A percentile compares a stretch with the other conserved stretches of the same genome.
Evolutionary conservation across 2,797 vertebrate genomes (phyloP).

Genomic region (Brachymystax lenok): DNA sequence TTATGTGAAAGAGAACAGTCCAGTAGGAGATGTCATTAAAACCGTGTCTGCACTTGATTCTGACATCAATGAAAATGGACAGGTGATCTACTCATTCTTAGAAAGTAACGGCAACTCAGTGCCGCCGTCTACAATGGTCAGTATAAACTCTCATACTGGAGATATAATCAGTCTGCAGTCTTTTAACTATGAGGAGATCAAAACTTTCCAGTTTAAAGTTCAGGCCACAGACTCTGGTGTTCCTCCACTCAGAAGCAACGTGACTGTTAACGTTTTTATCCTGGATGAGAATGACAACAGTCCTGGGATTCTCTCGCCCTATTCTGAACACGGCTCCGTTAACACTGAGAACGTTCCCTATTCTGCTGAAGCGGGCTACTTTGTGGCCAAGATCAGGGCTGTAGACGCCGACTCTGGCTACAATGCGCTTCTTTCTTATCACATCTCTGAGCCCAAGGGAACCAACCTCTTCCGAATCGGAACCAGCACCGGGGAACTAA

Average conservation of each 20-base stretch:
- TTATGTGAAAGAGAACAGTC: constrained; percentile 50
- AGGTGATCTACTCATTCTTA: constrained; percentile 43
- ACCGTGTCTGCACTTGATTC: constrained; percentile 42
- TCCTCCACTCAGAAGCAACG: too few species aligned
- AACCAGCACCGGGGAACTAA: too few species aligned
- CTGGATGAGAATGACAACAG: too few species aligned
- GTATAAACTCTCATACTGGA: constrained; percentile 62
- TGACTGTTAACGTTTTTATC: too few species aligned
- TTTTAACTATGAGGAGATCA: constrained; percentile 67
- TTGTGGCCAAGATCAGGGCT: constrained; percentile 19
- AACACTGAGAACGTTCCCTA: too few species aligned
- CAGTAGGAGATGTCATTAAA: constrained; percentile 25
- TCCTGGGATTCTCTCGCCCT: too few species aligned
- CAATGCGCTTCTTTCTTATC: constrained; percentile 26
- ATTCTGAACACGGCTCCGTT: too few species aligned
- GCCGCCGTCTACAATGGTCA: constrained; percentile 19
- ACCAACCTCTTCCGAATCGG: neutral
- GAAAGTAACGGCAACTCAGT: constrained; percentile 18
- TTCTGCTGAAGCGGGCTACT: constrained; percentile 31
- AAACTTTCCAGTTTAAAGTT: constrained; percentile 35
- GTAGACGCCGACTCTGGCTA: too few species aligned
- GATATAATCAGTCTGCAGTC: constrained; percentile 59
- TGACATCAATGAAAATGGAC: constrained; percentile 43
- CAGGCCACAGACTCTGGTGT: too few species aligned
- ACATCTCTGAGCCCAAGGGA: constrained; percentile 35